Percentiles rank a stretch among this genome's conserved stretches.
phyloP scores from a whole-genome alignment of 2,888 invertebrate species.

The Monopis laevigella region DNA sequence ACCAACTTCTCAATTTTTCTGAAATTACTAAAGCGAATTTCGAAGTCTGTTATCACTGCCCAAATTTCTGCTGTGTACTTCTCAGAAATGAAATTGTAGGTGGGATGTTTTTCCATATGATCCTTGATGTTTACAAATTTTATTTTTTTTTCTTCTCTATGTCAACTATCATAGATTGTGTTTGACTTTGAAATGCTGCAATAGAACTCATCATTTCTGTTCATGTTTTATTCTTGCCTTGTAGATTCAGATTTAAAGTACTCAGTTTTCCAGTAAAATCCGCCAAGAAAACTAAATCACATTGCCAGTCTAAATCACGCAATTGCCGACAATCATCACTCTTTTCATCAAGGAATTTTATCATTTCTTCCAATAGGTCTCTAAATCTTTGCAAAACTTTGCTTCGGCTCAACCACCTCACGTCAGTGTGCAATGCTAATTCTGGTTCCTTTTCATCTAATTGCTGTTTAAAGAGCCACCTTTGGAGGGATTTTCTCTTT shows the following conservation, averaged over 20 bases:
- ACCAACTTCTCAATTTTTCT: slow-evolving; percentile 19
- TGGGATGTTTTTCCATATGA: slow-evolving; percentile 23
- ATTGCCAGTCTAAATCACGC: slow-evolving; percentile 15
- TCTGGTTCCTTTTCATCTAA: too few relatives aligned
- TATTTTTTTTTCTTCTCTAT: slow-evolving; percentile 20
- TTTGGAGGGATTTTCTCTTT: too few relatives aligned
- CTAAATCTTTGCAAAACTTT: too few relatives aligned
- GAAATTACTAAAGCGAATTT: slow-evolving; percentile 21
- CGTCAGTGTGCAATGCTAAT: too few relatives aligned
- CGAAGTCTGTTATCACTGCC: slow-evolving; percentile 21
- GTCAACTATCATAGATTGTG: slow-evolving; percentile 21
- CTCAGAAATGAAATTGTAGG: slow-evolving; percentile 21
- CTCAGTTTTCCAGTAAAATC: slow-evolving; percentile 22
- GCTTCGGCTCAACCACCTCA: too few relatives aligned
- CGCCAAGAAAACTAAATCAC: slow-evolving; percentile 22
- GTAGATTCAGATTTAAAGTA: slow-evolving; percentile 20
- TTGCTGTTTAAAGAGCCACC: too few relatives aligned
- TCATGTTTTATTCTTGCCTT: slow-evolving; percentile 22
- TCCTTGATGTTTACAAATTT: slow-evolving; percentile 21
- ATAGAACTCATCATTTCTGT: slow-evolving; percentile 21
- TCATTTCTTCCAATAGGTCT: too few relatives aligned
- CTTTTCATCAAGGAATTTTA: too few relatives aligned
- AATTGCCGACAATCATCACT: not conserved
- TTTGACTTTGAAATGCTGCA: slow-evolving; percentile 19
- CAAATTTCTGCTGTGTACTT: slow-evolving; percentile 22